Conservation (phyloP, 2,113 vertebrate genomes). For the Morone chrysops region DNA sequence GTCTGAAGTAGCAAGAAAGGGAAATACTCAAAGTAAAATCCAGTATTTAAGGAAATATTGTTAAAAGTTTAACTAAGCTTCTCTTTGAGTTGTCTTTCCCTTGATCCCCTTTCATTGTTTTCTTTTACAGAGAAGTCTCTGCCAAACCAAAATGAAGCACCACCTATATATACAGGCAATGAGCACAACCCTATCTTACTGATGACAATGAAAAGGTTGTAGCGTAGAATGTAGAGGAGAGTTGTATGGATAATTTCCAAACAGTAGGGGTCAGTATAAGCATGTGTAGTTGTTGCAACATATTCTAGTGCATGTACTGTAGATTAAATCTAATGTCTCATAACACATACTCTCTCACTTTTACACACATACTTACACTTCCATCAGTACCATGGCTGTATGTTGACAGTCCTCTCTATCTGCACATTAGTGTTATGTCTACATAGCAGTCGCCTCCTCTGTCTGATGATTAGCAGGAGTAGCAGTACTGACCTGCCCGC, state of each 20-base stretch:
- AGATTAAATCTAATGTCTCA: conserved; percentile 11
- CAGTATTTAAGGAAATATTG: too few species aligned
- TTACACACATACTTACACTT: neutral
- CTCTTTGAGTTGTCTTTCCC: neutral
- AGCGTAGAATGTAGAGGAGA: neutral
- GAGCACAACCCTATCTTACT: neutral
- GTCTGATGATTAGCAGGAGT: conserved; percentile 20
- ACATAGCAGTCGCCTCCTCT: neutral
- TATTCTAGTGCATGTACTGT: neutral
- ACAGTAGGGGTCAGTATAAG: conserved; percentile 69
- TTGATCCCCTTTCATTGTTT: neutral
- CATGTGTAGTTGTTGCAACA: neutral
- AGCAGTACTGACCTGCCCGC: neutral
- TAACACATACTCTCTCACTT: conserved; percentile 8
- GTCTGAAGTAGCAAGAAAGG: too few species aligned
- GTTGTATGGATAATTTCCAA: conserved; percentile 11
- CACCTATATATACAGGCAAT: too few species aligned
- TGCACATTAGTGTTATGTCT: conserved; percentile 13
- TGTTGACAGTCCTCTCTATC: conserved; percentile 20
- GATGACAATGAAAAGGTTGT: neutral
- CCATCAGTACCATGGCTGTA: conserved; percentile 4
- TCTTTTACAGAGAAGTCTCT: neutral
- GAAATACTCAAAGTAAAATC: too few species aligned
- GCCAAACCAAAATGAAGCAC: neutral
- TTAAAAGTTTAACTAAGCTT: neutral